These are phyloP conservation scores for Temnothorax nylanderi DNA, from an alignment of 1,140 invertebrate genomes.

Conservation along the genomic window DNA sequence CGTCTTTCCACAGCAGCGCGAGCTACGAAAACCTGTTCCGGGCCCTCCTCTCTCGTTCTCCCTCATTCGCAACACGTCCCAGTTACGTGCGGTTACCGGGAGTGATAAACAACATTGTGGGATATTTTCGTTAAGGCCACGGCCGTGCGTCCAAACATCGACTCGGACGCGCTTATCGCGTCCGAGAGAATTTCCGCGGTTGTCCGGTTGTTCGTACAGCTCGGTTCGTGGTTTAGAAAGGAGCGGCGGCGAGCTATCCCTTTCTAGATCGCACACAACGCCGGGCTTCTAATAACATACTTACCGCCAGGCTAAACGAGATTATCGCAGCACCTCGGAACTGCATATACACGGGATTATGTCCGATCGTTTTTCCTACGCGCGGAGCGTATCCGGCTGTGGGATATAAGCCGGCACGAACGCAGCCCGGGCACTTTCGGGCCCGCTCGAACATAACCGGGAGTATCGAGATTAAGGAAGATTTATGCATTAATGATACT, in stretches of 20 bases:
- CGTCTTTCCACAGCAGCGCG: too few species aligned
- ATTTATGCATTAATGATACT: slow-evolving; percentile 34
- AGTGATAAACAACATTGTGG: neutral
- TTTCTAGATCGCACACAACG: slow-evolving; percentile 1
- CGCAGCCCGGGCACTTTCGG: too few species aligned
- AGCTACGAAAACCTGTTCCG: too few species aligned
- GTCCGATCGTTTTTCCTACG: neutral
- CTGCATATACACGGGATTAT: neutral
- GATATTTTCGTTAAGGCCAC: neutral
- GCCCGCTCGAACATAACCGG: neutral
- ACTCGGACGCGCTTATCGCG: neutral
- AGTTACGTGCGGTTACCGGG: too few species aligned
- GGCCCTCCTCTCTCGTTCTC: neutral
- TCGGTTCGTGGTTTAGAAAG: slow-evolving; percentile 11
- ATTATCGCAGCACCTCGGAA: neutral
- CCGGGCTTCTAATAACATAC: slow-evolving; percentile 9
- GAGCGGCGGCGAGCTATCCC: neutral
- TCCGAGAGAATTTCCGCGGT: neutral
- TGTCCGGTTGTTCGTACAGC: neutral
- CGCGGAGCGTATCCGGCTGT: neutral
- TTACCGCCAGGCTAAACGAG: slow-evolving; percentile 18
- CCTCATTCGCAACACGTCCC: too few species aligned
- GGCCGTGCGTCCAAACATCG: neutral
- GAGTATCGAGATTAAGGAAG: neutral
- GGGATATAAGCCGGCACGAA: too few species aligned